Percentiles rank a stretch among this genome's conserved stretches.
Conservation (phyloP, 2,888 invertebrate species). For the Rhamnusium bicolor region DNA sequence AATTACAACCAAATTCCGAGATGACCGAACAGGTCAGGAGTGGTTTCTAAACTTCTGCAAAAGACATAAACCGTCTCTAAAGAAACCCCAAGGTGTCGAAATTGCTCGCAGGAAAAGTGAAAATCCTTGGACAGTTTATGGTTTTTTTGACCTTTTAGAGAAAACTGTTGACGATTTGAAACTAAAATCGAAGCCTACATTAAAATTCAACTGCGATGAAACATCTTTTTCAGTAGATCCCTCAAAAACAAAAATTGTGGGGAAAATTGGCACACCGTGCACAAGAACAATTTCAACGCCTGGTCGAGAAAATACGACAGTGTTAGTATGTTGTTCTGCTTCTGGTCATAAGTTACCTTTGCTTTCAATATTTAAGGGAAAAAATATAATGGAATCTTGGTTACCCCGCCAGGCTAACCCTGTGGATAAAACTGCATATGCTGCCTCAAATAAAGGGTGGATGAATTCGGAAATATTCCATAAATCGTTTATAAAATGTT, state of each 20-base stretch:
- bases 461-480: neutral
- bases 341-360: slow-evolving; percentile 19
- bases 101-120: slow-evolving; percentile 12
- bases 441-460: neutral
- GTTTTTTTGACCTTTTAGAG: slow-evolving; percentile 22
- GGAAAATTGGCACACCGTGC: slow-evolving; percentile 24
- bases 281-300: slow-evolving; percentile 27
- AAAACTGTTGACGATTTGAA: slow-evolving; percentile 14
- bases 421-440: neutral
- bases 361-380: slow-evolving; percentile 34
- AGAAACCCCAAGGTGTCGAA: slow-evolving; percentile 32
- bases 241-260: slow-evolving; percentile 42
- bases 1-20: neutral
- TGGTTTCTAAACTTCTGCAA: slow-evolving; percentile 35
- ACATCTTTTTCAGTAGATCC: slow-evolving; percentile 1
- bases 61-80: slow-evolving; percentile 5
- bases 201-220: slow-evolving; percentile 35
- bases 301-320: slow-evolving; percentile 34
- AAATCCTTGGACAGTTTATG: slow-evolving; percentile 31
- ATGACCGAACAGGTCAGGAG: slow-evolving; percentile 8
- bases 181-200: slow-evolving; percentile 20
- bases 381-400: slow-evolving; percentile 34
- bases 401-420: neutral
- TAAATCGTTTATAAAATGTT: neutral
- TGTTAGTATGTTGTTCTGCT: slow-evolving; percentile 15